Evolutionary conservation across 2,113 vertebrate species (phyloP), one percentile per base, ranked within the genome.

Genomic region (Pelobates fuscus): DNA sequence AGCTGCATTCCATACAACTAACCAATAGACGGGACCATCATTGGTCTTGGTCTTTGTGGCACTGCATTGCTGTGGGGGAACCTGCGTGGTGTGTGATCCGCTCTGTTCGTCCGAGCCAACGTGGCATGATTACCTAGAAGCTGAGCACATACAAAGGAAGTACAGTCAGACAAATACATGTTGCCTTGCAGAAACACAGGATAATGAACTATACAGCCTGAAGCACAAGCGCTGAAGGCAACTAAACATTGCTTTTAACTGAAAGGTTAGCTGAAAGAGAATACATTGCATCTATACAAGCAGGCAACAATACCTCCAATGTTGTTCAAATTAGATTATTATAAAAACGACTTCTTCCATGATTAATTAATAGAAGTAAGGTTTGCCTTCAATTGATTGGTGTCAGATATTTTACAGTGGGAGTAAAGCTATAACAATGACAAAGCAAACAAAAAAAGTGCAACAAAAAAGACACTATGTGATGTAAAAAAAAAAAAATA

Each of bases 11-110:
- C 41, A 52, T 70, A 41, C 82, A 89, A 98, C 97, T 99, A 85
- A 99, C 97, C 97, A 79, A 95, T 94, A 82, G 95, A 90, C 49
- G 94, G 94, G 84, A 93, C 94, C 84, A 85, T 82, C 69, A 91
- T 84, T 32, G 93, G 93, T 64, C 94, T 88, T 20, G 88, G 76
- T 82, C 95, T 89, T 67, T 89, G 94, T 54, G 92, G 86, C 67
- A 89, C 91, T n/a, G 84, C 82, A 30, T 90, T 83, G 74, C 93
- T 84, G 8, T 91, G 94, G 77, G 91, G 80, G 70, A 84, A 83
- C 87, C 94, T 93, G 80, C 92, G 89, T 70, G 92, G 91, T 3
- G 81, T 78, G 8, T 91, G 93, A 70, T 98, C 95, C 82, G n/a
- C 83, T 81, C 91, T 91, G 75, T 96, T 94, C 0, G 83, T 82